Base-by-base conservation (phyloP, 2,888 invertebrate species). In the Synanthedon andrenaeformis region DNA sequence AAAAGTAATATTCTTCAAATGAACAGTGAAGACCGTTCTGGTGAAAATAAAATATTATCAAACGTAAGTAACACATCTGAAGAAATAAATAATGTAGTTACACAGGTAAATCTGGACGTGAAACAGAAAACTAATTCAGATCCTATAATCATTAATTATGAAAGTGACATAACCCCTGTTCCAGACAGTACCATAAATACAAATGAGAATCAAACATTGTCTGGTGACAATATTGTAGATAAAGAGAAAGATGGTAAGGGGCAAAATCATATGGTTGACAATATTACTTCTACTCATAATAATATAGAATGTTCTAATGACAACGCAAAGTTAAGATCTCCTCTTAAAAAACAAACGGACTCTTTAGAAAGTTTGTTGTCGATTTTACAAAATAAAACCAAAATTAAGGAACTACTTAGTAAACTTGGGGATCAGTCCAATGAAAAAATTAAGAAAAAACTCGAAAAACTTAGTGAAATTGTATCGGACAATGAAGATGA, bases 391-490 rank as follows among this genome's bases (percentile, higher is more conserved):
- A 78, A 86, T 60, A 88, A 89, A 65, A 71, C 81, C 1, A 88
- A 88, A 73, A 78, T 90, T 49, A 80, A 89, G 62, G 81, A 88
- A 59, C 73, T 88, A 52, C 65, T 90, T 11, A 74, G 71, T 35
- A 71, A 79, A 69, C 60, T 88, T 42, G 82, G 84, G 23, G 82
- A 84, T 49, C 65, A 80, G 51, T 68, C 84, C 2, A 82, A 86
- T 61, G 80, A 89, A 54, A 88, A 89, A 67, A 82, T 90, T 52
- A 89, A 88, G 62, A 90, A 90, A 61, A 90, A 89, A 61, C 82
- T 91, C 23, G 88, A 89, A 62, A 89, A 85, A 62, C 78, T 90
- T 1, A 84, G 90, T 57, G 88, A 89, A 63, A 88, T 89, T 4
- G 89, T 89, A 14, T 89, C 88, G 0, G 90, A 89, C 63, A 79